These are phyloP conservation scores for Oryctolagus cuniculus DNA, from an alignment of 2,113 vertebrate species.

Conservation along the genomic window mOryCun1.1 NC_091447.1:24862501-24863000, in stretches of 20 bases:
- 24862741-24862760: constrained; percentile 69
- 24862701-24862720: not conserved
- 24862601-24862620: not conserved
- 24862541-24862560: constrained; percentile 25
- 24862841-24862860: constrained; percentile 99
- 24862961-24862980: constrained; percentile 97
- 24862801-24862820: constrained; percentile 98
- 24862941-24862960: constrained; percentile 98
- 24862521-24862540: not conserved
- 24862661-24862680: not conserved
- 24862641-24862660: not conserved
- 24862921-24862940: constrained; percentile 98
- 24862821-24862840: constrained; percentile 99
- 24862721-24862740: constrained; percentile 7
- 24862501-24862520: not conserved
- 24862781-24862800: constrained; percentile 96
- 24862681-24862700: not conserved
- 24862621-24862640: not conserved
- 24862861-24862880: constrained; percentile 98
- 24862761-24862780: constrained; percentile 87
- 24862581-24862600: not conserved
- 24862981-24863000: constrained; percentile 89
- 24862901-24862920: constrained; percentile 94
- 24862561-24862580: not conserved
- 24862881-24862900: constrained; percentile 95